A percentile compares a stretch with the other conserved stretches of the same genome.
Conservation (phyloP, 2,888 invertebrate genomes). For the Unio delphinus region DNA sequence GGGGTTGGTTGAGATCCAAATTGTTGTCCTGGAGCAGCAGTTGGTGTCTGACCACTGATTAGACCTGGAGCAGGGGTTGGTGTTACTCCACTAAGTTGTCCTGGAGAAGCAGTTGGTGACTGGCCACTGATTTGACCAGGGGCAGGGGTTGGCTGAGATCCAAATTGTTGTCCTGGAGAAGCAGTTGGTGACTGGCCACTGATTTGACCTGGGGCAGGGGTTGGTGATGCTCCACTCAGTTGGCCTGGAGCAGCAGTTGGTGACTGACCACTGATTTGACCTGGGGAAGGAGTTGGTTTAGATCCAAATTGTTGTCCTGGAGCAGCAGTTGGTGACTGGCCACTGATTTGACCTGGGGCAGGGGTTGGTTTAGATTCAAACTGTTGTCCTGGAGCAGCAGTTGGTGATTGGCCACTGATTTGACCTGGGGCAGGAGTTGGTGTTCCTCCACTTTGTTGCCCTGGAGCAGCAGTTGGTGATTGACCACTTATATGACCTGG, state of each 20-base stretch:
- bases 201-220: no score
- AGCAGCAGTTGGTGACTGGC: no score
- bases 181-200: conserved; percentile 8
- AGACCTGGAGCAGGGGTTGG: conserved; percentile 4
- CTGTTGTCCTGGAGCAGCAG: conserved; percentile 3
- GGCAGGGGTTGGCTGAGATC: conserved; percentile 6
- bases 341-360: no score
- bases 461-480: conserved; percentile 4
- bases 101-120: conserved; percentile 5
- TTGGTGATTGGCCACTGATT: conserved; percentile 16
- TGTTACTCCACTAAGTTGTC: conserved; percentile 17
- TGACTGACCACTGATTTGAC: not conserved
- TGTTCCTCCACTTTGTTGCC: not conserved
- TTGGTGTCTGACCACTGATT: not conserved
- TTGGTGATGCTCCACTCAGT: conserved; percentile 1
- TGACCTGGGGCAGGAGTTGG: not conserved
- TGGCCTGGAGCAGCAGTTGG: not conserved
- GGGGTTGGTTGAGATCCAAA: not conserved
- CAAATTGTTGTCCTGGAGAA: not conserved
- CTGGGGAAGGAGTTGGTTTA: not conserved
- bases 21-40: conserved; percentile 3
- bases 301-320: no score
- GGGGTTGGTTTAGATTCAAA: not conserved
- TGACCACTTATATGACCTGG: not conserved
- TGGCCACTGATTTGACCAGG: conserved; percentile 4